Base-by-base conservation (phyloP, 2,888 invertebrate species). In the Cerastis leucographa region DNA sequence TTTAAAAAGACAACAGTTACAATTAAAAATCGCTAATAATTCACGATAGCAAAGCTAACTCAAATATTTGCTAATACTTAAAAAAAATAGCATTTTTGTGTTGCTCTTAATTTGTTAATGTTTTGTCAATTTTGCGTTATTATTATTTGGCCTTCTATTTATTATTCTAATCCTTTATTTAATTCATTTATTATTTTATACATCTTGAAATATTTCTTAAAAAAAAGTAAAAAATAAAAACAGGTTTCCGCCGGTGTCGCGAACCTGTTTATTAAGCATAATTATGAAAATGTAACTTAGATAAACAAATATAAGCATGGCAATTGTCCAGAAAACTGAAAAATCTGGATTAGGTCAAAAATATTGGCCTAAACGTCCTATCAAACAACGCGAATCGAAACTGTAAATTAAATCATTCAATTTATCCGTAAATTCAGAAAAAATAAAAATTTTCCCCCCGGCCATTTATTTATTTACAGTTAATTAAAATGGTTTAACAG, bases 381-480 rank as follows among this genome's bases (percentile, higher is more conserved):
- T 59, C 29, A 29, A 59, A 9, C 59, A 56, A 17, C 11, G 40
- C 35, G 14, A 5, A 40, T 6, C 12, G 22, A 35, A 62, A 22
- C 0, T 35, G 0, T 17, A 56, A 1, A 46, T 12, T 14, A 5
- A 44, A 72, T 14, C 8, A 59, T 74, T 59, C 22, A 59, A 7
- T 56, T 8, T 7, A 0, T 17, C 17, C 25, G 2, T 19, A 64
- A 17, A 12, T 14, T 25, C 29, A 11, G 12, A 78, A 29, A 46
- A 61, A 56, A 61, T 49, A 54, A 71, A 17, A 22, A 40, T 65
- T 66, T 72, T 35, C 35, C 35, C 35, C 35, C 35, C 35, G 35
- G 2, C 35, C 35, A 35, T 35, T 35, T 35, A 35, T 35, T 35
- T 35, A 35, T 35, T 35, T 35, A 35, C 3, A 35, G 35, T 35